Evolutionary conservation across 2,888 invertebrate species (phyloP).

Genomic region (Leptopilina syphax): DNA sequence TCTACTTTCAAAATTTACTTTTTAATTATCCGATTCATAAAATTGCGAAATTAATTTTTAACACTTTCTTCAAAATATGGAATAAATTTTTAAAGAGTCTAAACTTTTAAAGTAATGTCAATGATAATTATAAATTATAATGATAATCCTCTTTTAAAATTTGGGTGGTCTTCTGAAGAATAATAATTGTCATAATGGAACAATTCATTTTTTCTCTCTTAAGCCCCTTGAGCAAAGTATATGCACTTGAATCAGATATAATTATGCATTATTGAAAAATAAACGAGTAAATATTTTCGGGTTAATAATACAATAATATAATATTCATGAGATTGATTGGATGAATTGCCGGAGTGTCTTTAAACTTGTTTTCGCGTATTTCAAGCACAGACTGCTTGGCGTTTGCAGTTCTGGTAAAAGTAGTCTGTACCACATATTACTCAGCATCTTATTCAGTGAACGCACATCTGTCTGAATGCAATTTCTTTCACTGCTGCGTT

Average conservation of each 20-base stretch:
- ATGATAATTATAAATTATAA: background rate
- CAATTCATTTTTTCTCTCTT: background rate
- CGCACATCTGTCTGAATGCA: conserved; percentile 25
- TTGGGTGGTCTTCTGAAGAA: background rate
- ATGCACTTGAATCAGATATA: conserved; percentile 12
- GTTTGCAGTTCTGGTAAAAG: conserved; percentile 63
- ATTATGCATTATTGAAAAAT: conserved; percentile 7
- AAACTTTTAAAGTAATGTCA: background rate
- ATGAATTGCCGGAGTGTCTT: conserved; percentile 36
- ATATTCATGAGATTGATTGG: conserved; percentile 28
- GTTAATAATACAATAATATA: conserved; percentile 9
- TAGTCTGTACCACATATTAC: conserved; percentile 65
- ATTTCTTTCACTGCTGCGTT: conserved; percentile 29
- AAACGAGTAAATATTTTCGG: background rate
- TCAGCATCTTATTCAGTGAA: conserved; percentile 50
- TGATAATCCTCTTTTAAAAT: background rate
- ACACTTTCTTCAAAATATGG: background rate
- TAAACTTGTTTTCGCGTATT: conserved; percentile 42
- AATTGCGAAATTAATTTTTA: no score
- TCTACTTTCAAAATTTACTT: no score
- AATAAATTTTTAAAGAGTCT: background rate
- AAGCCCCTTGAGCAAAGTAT: background rate
- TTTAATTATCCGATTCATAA: no score
- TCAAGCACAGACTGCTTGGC: conserved; percentile 68
- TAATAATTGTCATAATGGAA: background rate